Evolutionary conservation across 2,113 vertebrate species (phyloP), one percentile per base, ranked within the genome.

Genomic region (Columba janthina): DNA sequence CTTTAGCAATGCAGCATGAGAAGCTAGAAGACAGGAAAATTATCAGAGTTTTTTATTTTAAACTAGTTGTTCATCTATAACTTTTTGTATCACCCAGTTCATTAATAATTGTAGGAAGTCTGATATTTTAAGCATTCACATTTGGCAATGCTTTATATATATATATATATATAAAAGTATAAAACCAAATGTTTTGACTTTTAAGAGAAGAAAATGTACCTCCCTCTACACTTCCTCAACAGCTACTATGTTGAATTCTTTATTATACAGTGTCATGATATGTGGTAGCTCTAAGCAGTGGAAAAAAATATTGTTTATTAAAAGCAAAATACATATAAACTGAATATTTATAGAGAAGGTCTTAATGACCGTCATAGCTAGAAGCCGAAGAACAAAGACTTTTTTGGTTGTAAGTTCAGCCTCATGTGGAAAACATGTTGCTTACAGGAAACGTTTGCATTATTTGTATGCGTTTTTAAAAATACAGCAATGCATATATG

Each of bases 281-380:
- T 67, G 64, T 12, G 18, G 44, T 90, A 66, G 32, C 56, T 95
- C 36, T 67, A 69, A 90, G 79, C 29, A 84, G 78, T 10, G 34
- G 73, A 96, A 93, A 86, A 34, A 76, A 95, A 72, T 79, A 53
- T 16, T 84, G 10, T 62, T 82, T 89, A 82, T 86, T 94, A 71
- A 57, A 91, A 88, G 51, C 10, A 83, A 90, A 88, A 88, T 60
- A 21, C 17, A 26, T 57, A 53, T 36, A 48, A 64, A 48, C 16
- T 74, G 53, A 53, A 81, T 86, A 67, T 87, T 88, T 77, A 84
- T 36, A 50, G 80, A 67, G 60, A 85, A 83, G 18, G 19, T 91
- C 85, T 70, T 96, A 92, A 75, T 83, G 14, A 53, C 42, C 74
- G n/a, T 65, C 53, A 46, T 73, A 88, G 50, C 66, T 61, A 79